phyloP scores from a whole-genome alignment of 2,888 invertebrate species.

The Deilephila elpenor region DNA sequence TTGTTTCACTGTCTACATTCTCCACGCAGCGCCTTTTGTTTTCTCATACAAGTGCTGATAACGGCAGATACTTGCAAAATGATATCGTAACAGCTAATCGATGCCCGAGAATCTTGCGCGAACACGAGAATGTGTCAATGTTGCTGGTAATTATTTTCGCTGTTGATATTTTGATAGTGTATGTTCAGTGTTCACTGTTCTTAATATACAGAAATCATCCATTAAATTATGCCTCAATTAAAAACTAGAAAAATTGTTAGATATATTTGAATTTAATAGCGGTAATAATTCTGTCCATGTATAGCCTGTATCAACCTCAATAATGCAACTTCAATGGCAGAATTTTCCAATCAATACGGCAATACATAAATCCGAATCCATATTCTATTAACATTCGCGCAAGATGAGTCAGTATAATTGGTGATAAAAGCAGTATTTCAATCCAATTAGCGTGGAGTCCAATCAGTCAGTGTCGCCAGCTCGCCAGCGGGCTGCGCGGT shows the following conservation, averaged over 20 bases:
- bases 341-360: background rate
- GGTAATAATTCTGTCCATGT: too few relatives aligned
- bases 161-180: background rate
- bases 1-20: slow-evolving; percentile 30
- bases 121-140: slow-evolving; percentile 16
- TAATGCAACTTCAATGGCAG: background rate
- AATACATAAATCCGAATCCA: background rate
- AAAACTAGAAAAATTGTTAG: too few relatives aligned
- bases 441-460: slow-evolving; percentile 22
- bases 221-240: too few relatives aligned
- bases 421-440: slow-evolving; percentile 22
- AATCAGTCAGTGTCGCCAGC: slow-evolving; percentile 25
- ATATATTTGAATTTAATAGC: too few relatives aligned
- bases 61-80: slow-evolving; percentile 7
- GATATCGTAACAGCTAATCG: slow-evolving; percentile 26
- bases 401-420: slow-evolving; percentile 4
- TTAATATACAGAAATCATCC: background rate
- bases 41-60: slow-evolving; percentile 18
- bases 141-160: background rate
- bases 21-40: slow-evolving; percentile 27
- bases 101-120: background rate
- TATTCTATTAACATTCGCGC: slow-evolving; percentile 3
- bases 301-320: background rate
- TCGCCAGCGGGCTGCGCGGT: background rate
- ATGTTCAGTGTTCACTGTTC: background rate